Evolutionary conservation across 2,797 vertebrate species (phyloP), one percentile per base, ranked within the genome.

Genomic region (Cercopithecus mitis): DNA sequence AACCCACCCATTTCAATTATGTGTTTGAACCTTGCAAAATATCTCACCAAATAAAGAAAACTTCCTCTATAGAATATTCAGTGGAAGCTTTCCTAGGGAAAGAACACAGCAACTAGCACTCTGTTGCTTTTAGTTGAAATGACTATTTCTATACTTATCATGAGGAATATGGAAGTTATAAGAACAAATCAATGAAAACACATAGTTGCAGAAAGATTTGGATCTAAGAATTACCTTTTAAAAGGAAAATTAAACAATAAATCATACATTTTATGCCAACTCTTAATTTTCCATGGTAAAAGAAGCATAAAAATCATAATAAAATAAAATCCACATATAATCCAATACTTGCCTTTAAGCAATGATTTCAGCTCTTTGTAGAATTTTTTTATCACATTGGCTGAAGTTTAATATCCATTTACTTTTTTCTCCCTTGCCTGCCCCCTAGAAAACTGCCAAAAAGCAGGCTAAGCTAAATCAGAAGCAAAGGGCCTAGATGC

Each of bases 261-360:
- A 30, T 93, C 41, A 55, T 80, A 72, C 89, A 83, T 57, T 4
- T 19, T 86, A 36, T 52, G 20, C 36, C 67, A 95, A 77, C 67
- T 86, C n/a, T 96, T 89, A 45, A 75, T 88, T 94, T 93, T 86
- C 73, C 30, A 25, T n/a, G 5, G n/a, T 58, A 72, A 95, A 92
- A 47, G 47, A 58, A 87, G n/a, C 24, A 86, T 76, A 92, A 79
- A 95, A 93, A 76, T 90, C 47, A 91, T 45, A 88, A 73, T 64
- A 61, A 96, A 95, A 88, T 91, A 67, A 92, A 94, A 80, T 81
- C 24, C 58, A 94, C 45, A 58, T 55, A 88, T 58, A 93, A 96
- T n/a, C 55, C 27, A 90, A 75, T 64, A 39, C 58, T 88, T 82
- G 36, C 27, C 94, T 94, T 50, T 88, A 75, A 92, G 33, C 64